phyloP scores from a whole-genome alignment of 2,888 invertebrate genomes.

The Slavum lentiscoides region DNA sequence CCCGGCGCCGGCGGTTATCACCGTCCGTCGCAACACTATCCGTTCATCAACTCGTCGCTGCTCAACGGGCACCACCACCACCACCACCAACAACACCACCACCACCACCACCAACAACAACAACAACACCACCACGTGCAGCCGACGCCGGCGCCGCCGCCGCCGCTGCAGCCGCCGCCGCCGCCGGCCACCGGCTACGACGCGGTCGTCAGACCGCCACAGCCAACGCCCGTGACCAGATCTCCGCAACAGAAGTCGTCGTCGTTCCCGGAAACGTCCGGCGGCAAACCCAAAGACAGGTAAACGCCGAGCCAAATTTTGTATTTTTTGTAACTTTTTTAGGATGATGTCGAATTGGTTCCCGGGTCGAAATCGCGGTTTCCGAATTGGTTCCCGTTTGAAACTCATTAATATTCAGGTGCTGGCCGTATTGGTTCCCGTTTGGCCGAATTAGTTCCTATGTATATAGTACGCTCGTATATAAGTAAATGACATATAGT shows the following conservation, averaged over 20 bases:
- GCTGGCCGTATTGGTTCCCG: no score
- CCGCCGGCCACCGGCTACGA: slow-evolving; percentile 54
- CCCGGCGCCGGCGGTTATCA: slow-evolving; percentile 63
- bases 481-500: no score
- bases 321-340: no score
- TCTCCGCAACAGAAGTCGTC: slow-evolving; percentile 52
- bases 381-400: no score
- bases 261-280: slow-evolving; percentile 58
- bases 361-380: no score
- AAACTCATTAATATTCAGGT: no score
- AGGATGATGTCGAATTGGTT: no score
- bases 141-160: slow-evolving; percentile 68
- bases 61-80: slow-evolving; percentile 59
- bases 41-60: slow-evolving; percentile 62
- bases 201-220: slow-evolving; percentile 57
- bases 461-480: no score
- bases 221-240: slow-evolving; percentile 56
- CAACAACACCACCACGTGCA: slow-evolving; percentile 59
- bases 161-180: slow-evolving; percentile 58
- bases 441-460: no score
- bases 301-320: background rate
- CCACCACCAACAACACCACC: no score
- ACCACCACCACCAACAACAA: no score
- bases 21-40: slow-evolving; percentile 60
- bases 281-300: slow-evolving; percentile 68